A percentile compares a stretch with the other conserved stretches of the same genome.
These are phyloP conservation scores for Nannoperca obscura DNA, from an alignment of 2,797 vertebrate species.

Conservation along the genomic window DNA sequence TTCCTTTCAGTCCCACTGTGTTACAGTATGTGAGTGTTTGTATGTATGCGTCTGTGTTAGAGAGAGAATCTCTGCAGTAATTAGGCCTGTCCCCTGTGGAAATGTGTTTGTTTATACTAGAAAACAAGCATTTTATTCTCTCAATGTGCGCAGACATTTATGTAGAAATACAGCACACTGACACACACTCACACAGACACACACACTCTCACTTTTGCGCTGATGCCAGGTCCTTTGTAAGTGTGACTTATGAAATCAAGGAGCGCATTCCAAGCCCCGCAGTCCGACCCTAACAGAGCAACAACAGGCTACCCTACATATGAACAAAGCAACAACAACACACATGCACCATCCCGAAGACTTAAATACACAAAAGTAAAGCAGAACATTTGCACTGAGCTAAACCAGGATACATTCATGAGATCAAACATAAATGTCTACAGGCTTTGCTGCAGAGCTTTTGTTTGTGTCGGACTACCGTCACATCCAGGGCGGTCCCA, in stretches of 20 bases:
- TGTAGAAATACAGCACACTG: constrained; percentile 19
- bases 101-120: constrained; percentile 48
- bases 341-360: constrained; percentile 27
- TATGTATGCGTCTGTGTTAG: constrained; percentile 14
- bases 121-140: constrained; percentile 42
- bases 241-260: constrained; percentile 59
- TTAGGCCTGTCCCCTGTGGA: constrained; percentile 35
- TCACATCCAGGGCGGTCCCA: background rate
- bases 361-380: constrained; percentile 49
- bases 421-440: constrained; percentile 22
- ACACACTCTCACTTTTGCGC: too few species aligned
- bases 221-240: constrained; percentile 32
- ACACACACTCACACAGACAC: constrained; percentile 12
- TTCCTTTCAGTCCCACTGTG: constrained; percentile 22
- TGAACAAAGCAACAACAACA: constrained; percentile 60
- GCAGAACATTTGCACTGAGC: constrained; percentile 46
- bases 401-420: constrained; percentile 31
- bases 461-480: background rate
- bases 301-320: constrained; percentile 61
- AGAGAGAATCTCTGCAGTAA: constrained; percentile 39
- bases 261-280: constrained; percentile 67
- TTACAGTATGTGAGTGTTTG: constrained; percentile 18
- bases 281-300: constrained; percentile 44
- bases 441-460: background rate
- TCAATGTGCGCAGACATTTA: constrained; percentile 10